These are phyloP conservation scores for Antechinus flavipes DNA, from an alignment of 2,113 vertebrate species.

Conservation along the genomic window DNA sequence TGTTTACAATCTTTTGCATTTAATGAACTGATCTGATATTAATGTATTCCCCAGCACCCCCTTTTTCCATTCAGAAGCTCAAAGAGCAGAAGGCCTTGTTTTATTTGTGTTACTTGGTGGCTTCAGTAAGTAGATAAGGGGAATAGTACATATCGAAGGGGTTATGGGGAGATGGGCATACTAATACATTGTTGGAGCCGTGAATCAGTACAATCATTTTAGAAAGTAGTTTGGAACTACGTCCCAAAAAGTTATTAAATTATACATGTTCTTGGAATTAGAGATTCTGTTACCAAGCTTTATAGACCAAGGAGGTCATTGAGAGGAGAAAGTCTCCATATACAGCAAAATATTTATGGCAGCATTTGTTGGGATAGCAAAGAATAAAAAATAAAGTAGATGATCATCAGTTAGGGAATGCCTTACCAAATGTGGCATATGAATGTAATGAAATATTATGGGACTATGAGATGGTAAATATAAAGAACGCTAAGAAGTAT, in stretches of 20 bases:
- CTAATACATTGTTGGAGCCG: not conserved
- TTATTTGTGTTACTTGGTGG: not conserved
- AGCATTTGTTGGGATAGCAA: not conserved
- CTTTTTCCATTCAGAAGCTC: not conserved
- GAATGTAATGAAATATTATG: not conserved
- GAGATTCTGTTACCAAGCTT: not conserved
- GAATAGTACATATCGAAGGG: not conserved
- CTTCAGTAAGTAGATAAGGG: not conserved
- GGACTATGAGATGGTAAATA: not conserved
- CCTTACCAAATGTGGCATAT: not conserved
- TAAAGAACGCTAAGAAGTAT: not conserved
- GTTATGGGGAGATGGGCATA: not conserved
- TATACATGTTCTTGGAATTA: not conserved
- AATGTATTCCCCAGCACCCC: not conserved
- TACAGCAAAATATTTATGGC: not conserved
- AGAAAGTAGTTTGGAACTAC: not conserved
- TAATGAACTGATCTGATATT: not conserved
- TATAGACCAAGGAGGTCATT: not conserved
- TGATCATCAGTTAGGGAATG: not conserved
- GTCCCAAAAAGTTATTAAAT: not conserved
- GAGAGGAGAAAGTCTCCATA: not conserved
- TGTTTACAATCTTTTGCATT: not conserved
- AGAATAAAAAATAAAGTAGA: not conserved
- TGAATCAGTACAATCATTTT: not conserved
- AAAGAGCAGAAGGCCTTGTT: not conserved